Base-by-base conservation (phyloP, 2,888 invertebrate species). In the Ormyrus pomaceus region DNA sequence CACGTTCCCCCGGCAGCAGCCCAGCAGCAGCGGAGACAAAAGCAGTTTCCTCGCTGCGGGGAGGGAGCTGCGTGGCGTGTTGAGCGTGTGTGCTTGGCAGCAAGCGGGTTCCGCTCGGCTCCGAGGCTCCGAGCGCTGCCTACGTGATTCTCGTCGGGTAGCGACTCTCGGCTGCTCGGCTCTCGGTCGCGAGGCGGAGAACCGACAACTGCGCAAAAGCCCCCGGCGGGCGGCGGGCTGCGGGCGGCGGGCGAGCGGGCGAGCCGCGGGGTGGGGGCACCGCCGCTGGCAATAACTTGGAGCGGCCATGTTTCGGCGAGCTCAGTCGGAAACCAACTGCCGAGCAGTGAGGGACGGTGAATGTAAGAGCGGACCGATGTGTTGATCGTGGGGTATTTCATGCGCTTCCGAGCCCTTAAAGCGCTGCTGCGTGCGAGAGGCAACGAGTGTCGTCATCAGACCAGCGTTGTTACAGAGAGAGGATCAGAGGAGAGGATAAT, bases 291-390 rank as follows among this genome's bases (percentile, higher is more conserved):
- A 84, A 79, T 85, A 84, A 74, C 75, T 66, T 62, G 66, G 55
- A 61, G 71, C 83, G 82, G 86, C 85, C 84, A 85, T 84, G 79
- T 86, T 86, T 83, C 5, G 6, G 59, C 51, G 77, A 65, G 81
- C 81, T 89, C 88, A 90, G 90, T 90, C 89, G 90, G 90, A 88
- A 90, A 90, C 89, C 89, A 90, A 84, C 90, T 89, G 90, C 88
- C 88, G 89, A 88, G 89, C 90, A 90, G 89, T 88, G 87, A 87
- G 88, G 90, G 87, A 89, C 86, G 88, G 89, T 89, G 86, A 87
- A 86, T 83, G 88, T 80, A 84, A 83, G 84, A 85, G 89, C 85
- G 85, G 85, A 86, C 88, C 86, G 87, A 90, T 90, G 90, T 89
- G 88, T 88, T 90, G 90, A 88, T 86, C 85, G 88, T 88, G 86